These are phyloP conservation scores for Polyergus mexicanus DNA, from an alignment of 1,140 invertebrate species.

Conservation along the genomic window DNA sequence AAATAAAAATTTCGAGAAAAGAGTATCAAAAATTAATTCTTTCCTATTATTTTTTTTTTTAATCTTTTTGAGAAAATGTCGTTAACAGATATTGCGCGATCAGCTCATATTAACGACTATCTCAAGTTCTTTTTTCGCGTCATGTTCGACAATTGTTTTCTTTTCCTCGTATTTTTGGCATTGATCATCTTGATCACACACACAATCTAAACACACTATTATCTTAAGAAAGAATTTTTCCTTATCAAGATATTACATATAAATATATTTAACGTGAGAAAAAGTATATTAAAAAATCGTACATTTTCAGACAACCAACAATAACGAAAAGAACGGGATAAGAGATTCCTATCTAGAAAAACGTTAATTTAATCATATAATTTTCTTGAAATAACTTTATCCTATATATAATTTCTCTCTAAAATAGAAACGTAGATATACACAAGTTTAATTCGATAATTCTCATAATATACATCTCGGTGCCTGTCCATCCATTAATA, in stretches of 20 bases:
- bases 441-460: neutral
- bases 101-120: slow-evolving; percentile 40
- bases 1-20: neutral
- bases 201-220: neutral
- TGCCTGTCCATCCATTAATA: slow-evolving; percentile 17
- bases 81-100: slow-evolving; percentile 42
- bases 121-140: slow-evolving; percentile 47
- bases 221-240: neutral
- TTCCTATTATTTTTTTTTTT: slow-evolving; percentile 30
- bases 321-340: too few relatives aligned
- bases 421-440: neutral
- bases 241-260: neutral
- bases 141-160: slow-evolving; percentile 14
- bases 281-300: neutral
- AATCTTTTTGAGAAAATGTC: slow-evolving; percentile 37
- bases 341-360: too few relatives aligned
- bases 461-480: neutral
- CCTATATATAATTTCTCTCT: too few relatives aligned
- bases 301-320: neutral
- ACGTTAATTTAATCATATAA: too few relatives aligned
- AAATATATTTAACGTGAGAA: neutral
- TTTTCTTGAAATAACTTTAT: too few relatives aligned
- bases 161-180: neutral
- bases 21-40: slow-evolving; percentile 25
- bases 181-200: neutral